Evolutionary conservation across 1,140 invertebrate genomes (phyloP).

Genomic region (Chlorops oryzae): DNA sequence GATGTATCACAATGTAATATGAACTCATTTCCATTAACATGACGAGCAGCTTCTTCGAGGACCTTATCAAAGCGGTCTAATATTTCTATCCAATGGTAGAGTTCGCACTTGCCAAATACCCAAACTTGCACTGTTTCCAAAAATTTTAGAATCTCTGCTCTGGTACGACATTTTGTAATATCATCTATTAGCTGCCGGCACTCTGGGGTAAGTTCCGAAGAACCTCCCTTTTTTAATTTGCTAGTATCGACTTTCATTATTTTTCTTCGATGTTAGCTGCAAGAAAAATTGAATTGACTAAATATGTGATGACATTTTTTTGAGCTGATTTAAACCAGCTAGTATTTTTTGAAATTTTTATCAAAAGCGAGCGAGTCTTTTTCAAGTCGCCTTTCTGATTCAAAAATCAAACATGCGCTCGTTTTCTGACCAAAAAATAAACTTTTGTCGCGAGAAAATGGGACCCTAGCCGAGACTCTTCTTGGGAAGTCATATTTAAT

Average conservation of each 20-base stretch:
- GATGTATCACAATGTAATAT: slow-evolving; percentile 69
- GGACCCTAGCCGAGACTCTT: too few relatives aligned
- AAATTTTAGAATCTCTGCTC: slow-evolving; percentile 65
- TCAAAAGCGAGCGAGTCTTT: too few relatives aligned
- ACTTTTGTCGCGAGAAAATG: too few relatives aligned
- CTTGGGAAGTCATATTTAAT: too few relatives aligned
- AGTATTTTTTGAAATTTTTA: too few relatives aligned
- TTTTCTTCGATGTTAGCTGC: too few relatives aligned
- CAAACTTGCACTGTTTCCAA: slow-evolving; percentile 73
- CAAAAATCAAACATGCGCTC: too few relatives aligned
- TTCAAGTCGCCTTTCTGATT: too few relatives aligned
- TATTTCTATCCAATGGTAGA: slow-evolving; percentile 86
- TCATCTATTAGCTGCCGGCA: slow-evolving; percentile 76
- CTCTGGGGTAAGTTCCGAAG: slow-evolving; percentile 81
- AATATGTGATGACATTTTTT: too few relatives aligned
- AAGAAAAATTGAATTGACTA: too few relatives aligned
- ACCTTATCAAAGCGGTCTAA: slow-evolving; percentile 79
- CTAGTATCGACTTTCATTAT: slow-evolving; percentile 82
- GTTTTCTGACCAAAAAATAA: too few relatives aligned
- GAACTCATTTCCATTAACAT: slow-evolving; percentile 65
- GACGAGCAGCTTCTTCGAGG: slow-evolving; percentile 66
- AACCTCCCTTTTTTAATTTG: slow-evolving; percentile 81
- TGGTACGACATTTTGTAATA: slow-evolving; percentile 61
- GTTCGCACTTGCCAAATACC: slow-evolving; percentile 87
- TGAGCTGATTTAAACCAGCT: too few relatives aligned